Percentiles rank a stretch among this genome's conserved stretches.
Conservation (phyloP, 2,113 vertebrate genomes). For the Dromiciops gliroides region DNA sequence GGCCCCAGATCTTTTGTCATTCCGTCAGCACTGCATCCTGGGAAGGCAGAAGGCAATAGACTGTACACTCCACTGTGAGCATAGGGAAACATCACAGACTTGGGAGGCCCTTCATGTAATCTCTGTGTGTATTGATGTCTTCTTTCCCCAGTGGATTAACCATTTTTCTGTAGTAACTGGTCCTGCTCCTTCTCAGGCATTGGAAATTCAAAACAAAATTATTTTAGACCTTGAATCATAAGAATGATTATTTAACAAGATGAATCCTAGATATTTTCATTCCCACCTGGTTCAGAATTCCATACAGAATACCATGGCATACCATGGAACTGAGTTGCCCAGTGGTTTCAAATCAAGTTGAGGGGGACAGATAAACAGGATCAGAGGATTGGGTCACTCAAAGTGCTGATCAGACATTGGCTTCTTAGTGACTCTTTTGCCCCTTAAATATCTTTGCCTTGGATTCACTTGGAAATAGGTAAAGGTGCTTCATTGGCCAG, state of each 20-base stretch:
- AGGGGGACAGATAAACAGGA: background rate
- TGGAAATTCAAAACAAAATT: background rate
- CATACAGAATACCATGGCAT: background rate
- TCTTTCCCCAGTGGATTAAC: background rate
- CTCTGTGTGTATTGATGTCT: background rate
- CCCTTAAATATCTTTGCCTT: background rate
- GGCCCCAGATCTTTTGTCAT: background rate
- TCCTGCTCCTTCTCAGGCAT: background rate
- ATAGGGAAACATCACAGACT: background rate
- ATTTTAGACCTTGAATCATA: background rate
- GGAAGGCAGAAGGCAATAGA: background rate
- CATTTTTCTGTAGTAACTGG: background rate
- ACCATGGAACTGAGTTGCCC: background rate
- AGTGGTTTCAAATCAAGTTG: background rate
- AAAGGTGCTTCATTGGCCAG: background rate
- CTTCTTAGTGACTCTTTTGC: background rate
- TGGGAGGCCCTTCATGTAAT: background rate
- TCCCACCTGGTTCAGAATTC: background rate
- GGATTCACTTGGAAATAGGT: background rate
- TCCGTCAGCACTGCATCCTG: background rate
- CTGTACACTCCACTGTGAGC: background rate
- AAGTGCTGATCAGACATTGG: background rate
- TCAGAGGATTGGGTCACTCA: background rate
- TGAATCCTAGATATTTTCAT: background rate
- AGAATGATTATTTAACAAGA: background rate